Percentiles rank a stretch among this genome's conserved stretches.
Evolutionary conservation across 2,797 vertebrate species (phyloP).

Genomic region (Lacerta viridis): DNA sequence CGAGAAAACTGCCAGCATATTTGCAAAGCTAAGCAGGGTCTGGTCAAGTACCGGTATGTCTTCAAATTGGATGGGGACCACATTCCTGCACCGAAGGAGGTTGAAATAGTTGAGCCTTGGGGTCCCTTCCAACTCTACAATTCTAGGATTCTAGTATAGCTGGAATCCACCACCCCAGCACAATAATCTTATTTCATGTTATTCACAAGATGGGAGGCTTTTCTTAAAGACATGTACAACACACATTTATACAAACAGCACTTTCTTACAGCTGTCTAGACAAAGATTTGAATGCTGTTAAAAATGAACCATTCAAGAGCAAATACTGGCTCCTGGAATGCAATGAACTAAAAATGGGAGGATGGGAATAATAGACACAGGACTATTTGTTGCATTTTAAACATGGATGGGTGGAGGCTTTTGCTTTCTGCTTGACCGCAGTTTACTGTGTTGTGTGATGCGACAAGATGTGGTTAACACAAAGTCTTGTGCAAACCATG

Average conservation of each 20-base stretch:
- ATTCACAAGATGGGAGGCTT: constrained; percentile 58
- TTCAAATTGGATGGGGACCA: too few species aligned
- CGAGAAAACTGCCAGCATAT: too few species aligned
- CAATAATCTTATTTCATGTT: constrained; percentile 55
- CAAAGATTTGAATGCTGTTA: constrained; percentile 62
- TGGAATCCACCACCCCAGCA: constrained; percentile 63
- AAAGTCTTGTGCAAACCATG: background rate
- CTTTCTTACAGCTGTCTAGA: constrained; percentile 67
- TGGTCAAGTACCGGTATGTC: too few species aligned
- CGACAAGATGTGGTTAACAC: background rate
- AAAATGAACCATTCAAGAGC: constrained; percentile 57
- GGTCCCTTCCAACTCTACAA: too few species aligned
- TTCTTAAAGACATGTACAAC: constrained; percentile 1
- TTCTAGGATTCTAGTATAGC: constrained; percentile 46
- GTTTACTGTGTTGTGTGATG: background rate
- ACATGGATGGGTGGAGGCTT: background rate
- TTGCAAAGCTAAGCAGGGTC: too few species aligned
- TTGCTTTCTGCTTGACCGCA: background rate
- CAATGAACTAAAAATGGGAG: constrained; percentile 7
- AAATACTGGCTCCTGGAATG: constrained; percentile 46
- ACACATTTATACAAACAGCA: constrained; percentile 12
- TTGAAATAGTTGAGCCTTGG: too few species aligned
- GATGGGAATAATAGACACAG: background rate
- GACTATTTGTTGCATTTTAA: constrained; percentile 21
- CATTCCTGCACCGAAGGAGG: too few species aligned